Conservation (phyloP, 2,797 vertebrate species). For the Pseudopleuronectes americanus region DNA sequence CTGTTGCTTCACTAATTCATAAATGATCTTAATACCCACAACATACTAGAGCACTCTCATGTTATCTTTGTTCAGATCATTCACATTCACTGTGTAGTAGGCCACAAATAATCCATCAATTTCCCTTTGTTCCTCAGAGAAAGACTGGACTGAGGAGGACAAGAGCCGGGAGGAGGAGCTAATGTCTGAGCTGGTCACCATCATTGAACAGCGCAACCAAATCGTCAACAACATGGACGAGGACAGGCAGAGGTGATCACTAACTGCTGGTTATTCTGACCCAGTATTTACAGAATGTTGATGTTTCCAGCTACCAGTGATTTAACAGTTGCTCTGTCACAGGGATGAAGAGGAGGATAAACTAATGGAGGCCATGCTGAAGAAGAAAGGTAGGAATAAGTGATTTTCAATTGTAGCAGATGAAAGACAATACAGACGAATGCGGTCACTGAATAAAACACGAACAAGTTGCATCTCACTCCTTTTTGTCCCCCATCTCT, state of each 20-base stretch:
- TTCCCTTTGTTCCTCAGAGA: conserved; percentile 81
- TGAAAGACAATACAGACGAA: background rate
- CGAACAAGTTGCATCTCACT: background rate
- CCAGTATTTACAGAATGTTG: background rate
- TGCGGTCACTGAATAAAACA: too few species aligned
- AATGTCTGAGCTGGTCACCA: conserved; percentile 94
- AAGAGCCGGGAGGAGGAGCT: conserved; percentile 92
- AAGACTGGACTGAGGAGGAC: conserved; percentile 96
- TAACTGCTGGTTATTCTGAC: background rate
- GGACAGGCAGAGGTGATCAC: conserved; percentile 92
- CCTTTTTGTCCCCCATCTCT: background rate
- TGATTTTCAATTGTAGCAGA: background rate
- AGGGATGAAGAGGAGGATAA: conserved; percentile 99
- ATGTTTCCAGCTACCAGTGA: background rate
- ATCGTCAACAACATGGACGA: conserved; percentile 97
- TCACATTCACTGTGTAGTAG: background rate
- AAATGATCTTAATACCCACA: too few species aligned
- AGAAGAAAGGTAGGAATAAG: conserved; percentile 90
- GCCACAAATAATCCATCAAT: background rate
- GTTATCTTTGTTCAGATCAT: background rate
- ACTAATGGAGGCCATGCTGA: conserved; percentile 94
- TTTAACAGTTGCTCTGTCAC: conserved; percentile 49
- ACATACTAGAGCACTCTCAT: too few species aligned
- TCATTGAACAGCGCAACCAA: conserved; percentile 97
- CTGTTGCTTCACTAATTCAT: too few species aligned